These are phyloP conservation scores for Hemiprocne comata DNA, from an alignment of 2,113 vertebrate species.

Conservation along the genomic window DNA sequence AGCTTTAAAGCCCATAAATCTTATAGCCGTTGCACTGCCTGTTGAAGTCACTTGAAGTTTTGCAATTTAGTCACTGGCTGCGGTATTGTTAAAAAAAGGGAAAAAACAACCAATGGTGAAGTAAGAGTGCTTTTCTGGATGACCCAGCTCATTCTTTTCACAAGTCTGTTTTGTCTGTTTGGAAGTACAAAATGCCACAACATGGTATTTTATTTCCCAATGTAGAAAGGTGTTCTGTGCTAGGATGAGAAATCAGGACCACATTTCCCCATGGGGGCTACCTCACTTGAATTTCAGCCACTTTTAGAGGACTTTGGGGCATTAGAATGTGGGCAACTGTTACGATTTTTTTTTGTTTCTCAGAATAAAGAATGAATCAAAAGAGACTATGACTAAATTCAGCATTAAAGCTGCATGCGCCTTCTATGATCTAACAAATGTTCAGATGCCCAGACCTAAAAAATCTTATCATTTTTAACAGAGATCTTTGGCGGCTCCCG, in stretches of 20 bases:
- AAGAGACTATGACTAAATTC: neutral
- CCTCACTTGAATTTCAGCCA: neutral
- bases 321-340: neutral
- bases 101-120: neutral
- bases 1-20: constrained; percentile 5
- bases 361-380: neutral
- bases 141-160: neutral
- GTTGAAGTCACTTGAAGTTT: neutral
- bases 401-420: neutral
- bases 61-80: neutral
- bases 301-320: neutral
- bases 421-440: neutral
- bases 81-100: neutral
- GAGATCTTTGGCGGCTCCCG: neutral
- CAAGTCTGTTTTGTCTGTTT: neutral
- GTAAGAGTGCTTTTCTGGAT: neutral
- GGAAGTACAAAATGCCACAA: neutral
- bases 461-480: neutral
- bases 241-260: neutral
- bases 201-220: neutral
- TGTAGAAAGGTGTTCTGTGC: neutral
- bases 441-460: neutral
- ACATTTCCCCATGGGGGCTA: neutral
- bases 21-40: neutral
- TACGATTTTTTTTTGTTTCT: neutral